Evolutionary conservation across 2,888 invertebrate species (phyloP).

Genomic region (Lumbricus terrestris): DNA sequence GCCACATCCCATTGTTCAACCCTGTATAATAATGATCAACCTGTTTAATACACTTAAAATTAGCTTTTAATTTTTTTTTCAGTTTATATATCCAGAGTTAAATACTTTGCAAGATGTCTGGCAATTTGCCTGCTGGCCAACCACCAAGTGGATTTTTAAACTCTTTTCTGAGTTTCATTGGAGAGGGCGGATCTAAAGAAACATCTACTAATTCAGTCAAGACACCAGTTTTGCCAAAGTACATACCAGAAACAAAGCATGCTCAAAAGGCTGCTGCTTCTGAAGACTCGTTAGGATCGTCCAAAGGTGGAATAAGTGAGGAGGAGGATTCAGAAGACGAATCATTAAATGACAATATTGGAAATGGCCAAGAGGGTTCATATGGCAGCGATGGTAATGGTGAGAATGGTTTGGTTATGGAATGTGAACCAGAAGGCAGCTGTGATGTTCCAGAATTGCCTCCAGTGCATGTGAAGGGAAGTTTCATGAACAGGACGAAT

Average conservation of each 20-base stretch:
- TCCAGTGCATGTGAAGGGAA: neutral
- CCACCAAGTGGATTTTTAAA: neutral
- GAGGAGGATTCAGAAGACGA: too few relatives aligned
- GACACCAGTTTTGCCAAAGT: neutral
- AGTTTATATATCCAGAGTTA: neutral
- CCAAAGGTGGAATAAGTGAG: neutral
- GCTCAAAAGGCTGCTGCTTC: neutral
- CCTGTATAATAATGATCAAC: too few relatives aligned
- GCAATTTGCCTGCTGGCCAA: neutral
- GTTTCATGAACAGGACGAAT: neutral
- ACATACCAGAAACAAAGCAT: neutral
- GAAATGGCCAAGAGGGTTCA: neutral
- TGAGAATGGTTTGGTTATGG: neutral
- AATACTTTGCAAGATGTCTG: neutral
- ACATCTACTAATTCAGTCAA: neutral
- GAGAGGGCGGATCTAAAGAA: neutral
- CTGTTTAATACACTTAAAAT: neutral
- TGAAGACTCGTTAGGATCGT: neutral
- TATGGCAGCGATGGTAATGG: neutral
- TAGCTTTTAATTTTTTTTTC: neutral
- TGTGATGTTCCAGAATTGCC: slow-evolving; percentile 3
- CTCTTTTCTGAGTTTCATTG: neutral
- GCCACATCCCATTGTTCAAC: too few relatives aligned
- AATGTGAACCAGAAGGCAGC: neutral
- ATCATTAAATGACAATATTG: neutral